Evolutionary conservation across 92 coral and sea anemone genomes (phyloP).

Genomic region (Epizoanthus ramosus): DNA sequence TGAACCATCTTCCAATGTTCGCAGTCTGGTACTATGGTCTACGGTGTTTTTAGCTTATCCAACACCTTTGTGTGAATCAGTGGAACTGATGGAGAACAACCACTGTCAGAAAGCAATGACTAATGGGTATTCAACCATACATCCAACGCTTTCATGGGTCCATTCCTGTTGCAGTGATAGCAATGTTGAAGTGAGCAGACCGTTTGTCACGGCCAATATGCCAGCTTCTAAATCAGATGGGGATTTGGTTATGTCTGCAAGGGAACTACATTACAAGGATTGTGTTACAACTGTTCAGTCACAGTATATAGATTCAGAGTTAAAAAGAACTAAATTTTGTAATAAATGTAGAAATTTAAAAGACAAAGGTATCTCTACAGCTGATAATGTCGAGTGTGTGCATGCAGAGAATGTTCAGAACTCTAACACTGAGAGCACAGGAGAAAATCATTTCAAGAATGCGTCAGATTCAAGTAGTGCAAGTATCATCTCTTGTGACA

Average conservation of each 20-base stretch:
- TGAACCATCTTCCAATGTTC: slow-evolving; percentile 88
- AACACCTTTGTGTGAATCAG: slow-evolving; percentile 55
- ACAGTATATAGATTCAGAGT: slow-evolving; percentile 27
- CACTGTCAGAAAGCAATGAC: slow-evolving; percentile 50
- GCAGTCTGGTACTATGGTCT: slow-evolving; percentile 87
- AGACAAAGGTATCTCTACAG: slow-evolving; percentile 15
- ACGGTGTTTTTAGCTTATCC: slow-evolving; percentile 81
- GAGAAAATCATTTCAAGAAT: slow-evolving; percentile 52
- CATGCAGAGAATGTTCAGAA: slow-evolving; percentile 3
- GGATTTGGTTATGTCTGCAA: slow-evolving; percentile 41
- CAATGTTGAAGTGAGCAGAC: slow-evolving; percentile 9
- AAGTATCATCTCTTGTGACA: slow-evolving; percentile 51
- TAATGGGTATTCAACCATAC: slow-evolving; percentile 20
- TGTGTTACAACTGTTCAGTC: slow-evolving; percentile 12
- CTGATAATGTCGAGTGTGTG: slow-evolving; percentile 14
- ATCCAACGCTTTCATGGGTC: slow-evolving; percentile 7
- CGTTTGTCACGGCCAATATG: neutral
- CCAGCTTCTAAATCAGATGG: slow-evolving; percentile 81
- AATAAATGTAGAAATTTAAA: slow-evolving; percentile 42
- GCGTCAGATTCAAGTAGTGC: slow-evolving; percentile 34
- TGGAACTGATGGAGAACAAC: slow-evolving; percentile 49
- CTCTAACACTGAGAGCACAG: slow-evolving; percentile 29
- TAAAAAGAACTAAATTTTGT: slow-evolving; percentile 57
- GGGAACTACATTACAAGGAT: slow-evolving; percentile 19
- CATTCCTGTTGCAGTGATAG: slow-evolving; percentile 33